Conservation (phyloP, 2,797 vertebrate species). For the Oryzias dopingdopingensis region DNA sequence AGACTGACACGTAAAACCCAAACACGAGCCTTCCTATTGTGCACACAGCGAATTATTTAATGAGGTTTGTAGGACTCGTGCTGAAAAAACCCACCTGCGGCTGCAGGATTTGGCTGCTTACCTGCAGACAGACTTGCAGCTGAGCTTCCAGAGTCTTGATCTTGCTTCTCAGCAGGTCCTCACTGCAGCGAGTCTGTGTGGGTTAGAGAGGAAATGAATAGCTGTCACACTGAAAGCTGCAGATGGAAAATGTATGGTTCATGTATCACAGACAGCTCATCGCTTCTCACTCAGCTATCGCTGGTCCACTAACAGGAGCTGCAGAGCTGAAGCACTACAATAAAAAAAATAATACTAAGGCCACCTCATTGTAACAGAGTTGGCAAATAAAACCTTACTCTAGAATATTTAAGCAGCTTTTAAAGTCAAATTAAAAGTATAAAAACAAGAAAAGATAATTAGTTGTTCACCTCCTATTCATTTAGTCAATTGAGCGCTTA, state of each 20-base stretch:
- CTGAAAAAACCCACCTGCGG: neutral
- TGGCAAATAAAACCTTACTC: conserved; percentile 8
- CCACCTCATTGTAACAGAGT: conserved; percentile 3
- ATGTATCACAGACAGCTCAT: conserved; percentile 19
- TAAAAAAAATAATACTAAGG: neutral
- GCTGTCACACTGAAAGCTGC: conserved; percentile 45
- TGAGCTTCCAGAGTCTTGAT: conserved; percentile 87
- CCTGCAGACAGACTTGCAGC: conserved; percentile 88
- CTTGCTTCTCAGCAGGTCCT: conserved; percentile 88
- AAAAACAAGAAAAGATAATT: neutral
- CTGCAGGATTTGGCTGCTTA: conserved; percentile 61
- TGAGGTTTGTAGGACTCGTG: conserved; percentile 2
- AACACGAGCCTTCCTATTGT: neutral
- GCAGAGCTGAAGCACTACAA: conserved; percentile 1
- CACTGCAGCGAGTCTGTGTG: conserved; percentile 87
- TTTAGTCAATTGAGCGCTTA: conserved; percentile 9
- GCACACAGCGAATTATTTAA: neutral
- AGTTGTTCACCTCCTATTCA: conserved; percentile 19
- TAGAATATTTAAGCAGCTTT: neutral
- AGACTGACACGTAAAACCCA: conserved; percentile 2
- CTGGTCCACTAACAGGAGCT: conserved; percentile 20
- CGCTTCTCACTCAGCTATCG: conserved; percentile 18
- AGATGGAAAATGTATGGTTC: conserved; percentile 48
- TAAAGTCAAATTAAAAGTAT: neutral
- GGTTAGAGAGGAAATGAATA: conserved; percentile 71